These are phyloP conservation scores for Diacarnus erythraeanus DNA, from an alignment of 37 sponge, comb jelly and placozoan species.

Conservation along the genomic window DNA sequence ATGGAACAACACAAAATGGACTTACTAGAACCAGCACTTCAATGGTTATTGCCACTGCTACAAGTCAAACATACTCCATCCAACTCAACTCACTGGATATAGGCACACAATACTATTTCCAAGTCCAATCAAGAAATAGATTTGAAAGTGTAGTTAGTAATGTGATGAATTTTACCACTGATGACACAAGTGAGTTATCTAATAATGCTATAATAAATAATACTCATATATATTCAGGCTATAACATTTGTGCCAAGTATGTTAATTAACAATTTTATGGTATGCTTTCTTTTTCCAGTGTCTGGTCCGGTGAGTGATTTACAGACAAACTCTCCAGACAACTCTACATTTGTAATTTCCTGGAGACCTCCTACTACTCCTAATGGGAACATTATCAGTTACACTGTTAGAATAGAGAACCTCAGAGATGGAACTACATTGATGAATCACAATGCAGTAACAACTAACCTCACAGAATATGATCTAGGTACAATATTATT, in stretches of 20 bases:
- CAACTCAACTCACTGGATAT: no score
- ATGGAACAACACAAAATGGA: no score
- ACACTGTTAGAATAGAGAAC: conserved; percentile 15
- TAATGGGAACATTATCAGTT: conserved; percentile 64
- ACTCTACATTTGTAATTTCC: conserved; percentile 17
- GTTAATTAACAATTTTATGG: no score
- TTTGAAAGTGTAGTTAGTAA: no score
- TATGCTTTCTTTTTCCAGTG: background rate
- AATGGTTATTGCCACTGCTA: no score
- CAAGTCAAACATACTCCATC: no score
- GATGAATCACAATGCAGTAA: background rate
- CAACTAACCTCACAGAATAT: background rate
- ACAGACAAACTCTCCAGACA: background rate
- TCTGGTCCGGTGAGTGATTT: background rate
- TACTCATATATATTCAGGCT: no score
- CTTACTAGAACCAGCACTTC: no score
- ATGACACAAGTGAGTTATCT: conserved; percentile 4
- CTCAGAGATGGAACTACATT: background rate
- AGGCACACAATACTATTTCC: no score
- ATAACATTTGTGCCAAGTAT: no score
- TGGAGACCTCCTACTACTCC: conserved; percentile 61
- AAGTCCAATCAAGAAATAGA: background rate
- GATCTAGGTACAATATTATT: background rate
- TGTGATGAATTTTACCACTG: background rate
- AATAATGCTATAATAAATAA: no score